Conservation (phyloP, 2,888 invertebrate species). For the Parnassius orleans region DNA sequence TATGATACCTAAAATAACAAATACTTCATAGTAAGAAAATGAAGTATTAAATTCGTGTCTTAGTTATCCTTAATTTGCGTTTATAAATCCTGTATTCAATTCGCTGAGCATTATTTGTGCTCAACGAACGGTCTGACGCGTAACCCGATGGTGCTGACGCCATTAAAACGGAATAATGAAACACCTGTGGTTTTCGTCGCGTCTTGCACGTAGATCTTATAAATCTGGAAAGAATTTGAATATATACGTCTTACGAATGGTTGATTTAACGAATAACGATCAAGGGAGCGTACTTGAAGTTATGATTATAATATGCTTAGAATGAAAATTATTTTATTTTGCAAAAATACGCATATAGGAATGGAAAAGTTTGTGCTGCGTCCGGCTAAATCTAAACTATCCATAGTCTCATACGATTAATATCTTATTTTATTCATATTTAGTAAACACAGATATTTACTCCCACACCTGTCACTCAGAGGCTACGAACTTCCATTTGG, state of each 20-base stretch:
- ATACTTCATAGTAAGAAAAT: too few species aligned
- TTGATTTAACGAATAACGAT: slow-evolving; percentile 14
- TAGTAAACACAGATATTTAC: too few species aligned
- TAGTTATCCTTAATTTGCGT: slow-evolving; percentile 11
- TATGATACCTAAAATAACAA: too few species aligned
- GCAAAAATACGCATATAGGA: too few species aligned
- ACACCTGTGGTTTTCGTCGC: slow-evolving; percentile 71
- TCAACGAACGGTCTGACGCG: slow-evolving; percentile 41
- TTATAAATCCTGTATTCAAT: slow-evolving; percentile 33
- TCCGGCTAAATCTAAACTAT: too few species aligned
- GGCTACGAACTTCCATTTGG: too few species aligned
- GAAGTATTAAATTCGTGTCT: neutral
- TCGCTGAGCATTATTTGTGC: slow-evolving; percentile 33
- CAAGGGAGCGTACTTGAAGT: neutral
- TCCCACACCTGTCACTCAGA: too few species aligned
- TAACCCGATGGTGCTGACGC: slow-evolving; percentile 62
- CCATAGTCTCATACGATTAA: too few species aligned
- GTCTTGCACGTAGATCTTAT: slow-evolving; percentile 38
- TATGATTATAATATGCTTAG: too few species aligned
- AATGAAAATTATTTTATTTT: too few species aligned
- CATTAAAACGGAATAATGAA: slow-evolving; percentile 78
- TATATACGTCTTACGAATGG: neutral
- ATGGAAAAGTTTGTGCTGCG: too few species aligned
- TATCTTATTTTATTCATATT: too few species aligned
- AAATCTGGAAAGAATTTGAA: slow-evolving; percentile 27